Evolutionary conservation across 2,888 invertebrate species (phyloP).

Genomic region (Microchrysa polita): DNA sequence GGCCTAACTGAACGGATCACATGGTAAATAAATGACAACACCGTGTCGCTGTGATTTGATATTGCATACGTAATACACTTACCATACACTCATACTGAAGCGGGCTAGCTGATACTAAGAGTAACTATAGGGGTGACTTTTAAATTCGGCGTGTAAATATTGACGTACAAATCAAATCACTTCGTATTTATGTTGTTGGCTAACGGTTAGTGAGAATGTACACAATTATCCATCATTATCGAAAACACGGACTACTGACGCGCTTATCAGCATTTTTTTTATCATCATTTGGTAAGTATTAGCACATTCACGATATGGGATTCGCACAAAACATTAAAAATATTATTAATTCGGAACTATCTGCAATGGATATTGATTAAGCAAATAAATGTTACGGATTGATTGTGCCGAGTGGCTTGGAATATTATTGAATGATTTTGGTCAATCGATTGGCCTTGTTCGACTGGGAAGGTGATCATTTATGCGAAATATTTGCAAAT

Average conservation of each 20-base stretch:
- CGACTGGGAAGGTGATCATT: too few species aligned
- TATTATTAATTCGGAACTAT: slow-evolving; percentile 32
- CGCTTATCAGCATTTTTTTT: slow-evolving; percentile 36
- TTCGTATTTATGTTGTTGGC: not conserved
- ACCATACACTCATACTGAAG: too few species aligned
- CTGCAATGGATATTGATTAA: slow-evolving; percentile 31
- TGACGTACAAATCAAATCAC: not conserved
- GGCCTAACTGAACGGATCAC: slow-evolving; percentile 1
- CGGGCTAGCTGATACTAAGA: too few species aligned
- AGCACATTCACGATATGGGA: too few species aligned
- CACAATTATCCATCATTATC: slow-evolving; percentile 31
- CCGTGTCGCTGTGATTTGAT: not conserved
- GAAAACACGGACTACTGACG: slow-evolving; percentile 3
- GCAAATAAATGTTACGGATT: not conserved
- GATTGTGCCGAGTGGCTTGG: not conserved
- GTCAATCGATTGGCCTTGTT: too few species aligned
- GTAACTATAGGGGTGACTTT: too few species aligned
- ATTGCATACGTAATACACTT: too few species aligned
- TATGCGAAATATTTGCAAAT: too few species aligned
- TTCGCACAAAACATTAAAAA: slow-evolving; percentile 16
- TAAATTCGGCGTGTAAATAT: slow-evolving; percentile 18
- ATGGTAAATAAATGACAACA: slow-evolving; percentile 1
- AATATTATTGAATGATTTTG: not conserved
- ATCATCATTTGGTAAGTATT: slow-evolving; percentile 4
- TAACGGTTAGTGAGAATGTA: slow-evolving; percentile 1